Evolutionary conservation across 2,888 invertebrate species (phyloP), one percentile per base, ranked within the genome.

Genomic region (Emmelina monodactyla): DNA sequence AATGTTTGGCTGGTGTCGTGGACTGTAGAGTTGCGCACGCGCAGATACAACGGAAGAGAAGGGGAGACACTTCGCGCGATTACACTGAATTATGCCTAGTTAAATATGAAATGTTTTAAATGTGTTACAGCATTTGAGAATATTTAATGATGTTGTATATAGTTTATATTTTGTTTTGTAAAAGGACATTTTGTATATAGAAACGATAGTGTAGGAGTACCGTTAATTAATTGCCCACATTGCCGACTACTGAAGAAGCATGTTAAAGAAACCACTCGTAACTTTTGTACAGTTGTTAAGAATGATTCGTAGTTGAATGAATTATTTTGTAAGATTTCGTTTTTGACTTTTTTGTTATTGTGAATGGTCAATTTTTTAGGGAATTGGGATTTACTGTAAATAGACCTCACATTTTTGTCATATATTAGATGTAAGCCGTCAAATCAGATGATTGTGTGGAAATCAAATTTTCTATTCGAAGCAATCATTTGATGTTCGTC

Each of bases 281-380:
- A 75, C 68, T 65, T 64, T 65, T 78, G 79, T 79, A 79, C 76
- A 79, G 76, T 76, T 75, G 72, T 78, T 76, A 62, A 66, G 65
- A 60, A 69, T 73, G 67, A 75, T 73, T 75, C 60, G 65, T 73
- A 76, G 66, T 65, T 70, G 67, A 75, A 72, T 69, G 63, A 65
- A 68, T 70, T 75, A 70, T 66, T 70, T 72, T 67, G 25, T 69
- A 75, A 63, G 63, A 57, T 63, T 71, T 71, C 58, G 65, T 69
- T 75, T 73, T 65, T 64, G 59, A 66, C 55, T 60, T 63, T 59
- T 79, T 84, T 84, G 78, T 83, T 84, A 82, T 68, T 82, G 84
- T 83, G 83, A 83, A 83, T 83, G 83, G 84, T 85, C 84, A 85
- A 84, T 85, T 85, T 84, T 84, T 84, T 85, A 84, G 84, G 85